Evolutionary conservation across 2,888 invertebrate species (phyloP), one percentile per base, ranked within the genome.

Genomic region (Ophion slaviceki): DNA sequence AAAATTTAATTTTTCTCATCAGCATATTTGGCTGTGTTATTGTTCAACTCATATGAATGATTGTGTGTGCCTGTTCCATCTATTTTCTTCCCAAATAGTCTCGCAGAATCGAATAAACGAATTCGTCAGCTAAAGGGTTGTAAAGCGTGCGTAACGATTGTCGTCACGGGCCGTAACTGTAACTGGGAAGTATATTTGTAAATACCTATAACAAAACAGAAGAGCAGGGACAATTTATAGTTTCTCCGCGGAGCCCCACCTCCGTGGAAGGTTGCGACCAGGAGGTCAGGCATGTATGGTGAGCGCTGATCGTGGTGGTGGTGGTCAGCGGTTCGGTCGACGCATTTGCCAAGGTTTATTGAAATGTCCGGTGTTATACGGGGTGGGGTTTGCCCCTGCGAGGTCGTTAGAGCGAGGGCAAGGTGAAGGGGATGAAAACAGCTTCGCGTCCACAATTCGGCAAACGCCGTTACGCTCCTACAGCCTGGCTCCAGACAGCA

Each of bases 311-410:
- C 62, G 47, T 47, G 67, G 66, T 76, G 67, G 70, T 83, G 84
- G 85, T 84, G 84, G 88, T 85, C 85, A 85, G 85, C 78, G 87
- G 85, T 86, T 85, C 84, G 78, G 80, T 77, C 86, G 82, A 4
- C 47, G 81, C 84, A 88, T 87, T 88, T 89, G 89, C 91, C 88
- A 86, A 91, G 91, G 90, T 92, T 93, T 93, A 93, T 93, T 93
- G 93, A 93, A 93, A 93, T 92, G 93, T 93, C 92, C 92, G 92
- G 92, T 92, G 92, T 92, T 92, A 90, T 91, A 83, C 89, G 87
- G 68, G 47, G 11, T 17, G 47, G 70, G 61, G 57, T 57, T 32
- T 59, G 82, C 88, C 88, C 88, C 86, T 64, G 67, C 40, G 40
- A 81, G 84, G 88, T 88, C 88, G 88, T 90, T 90, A 88, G 87